These are phyloP conservation scores for Graptemys geographica DNA, from an alignment of 2,797 vertebrate species.

Conservation along the genomic window DNA sequence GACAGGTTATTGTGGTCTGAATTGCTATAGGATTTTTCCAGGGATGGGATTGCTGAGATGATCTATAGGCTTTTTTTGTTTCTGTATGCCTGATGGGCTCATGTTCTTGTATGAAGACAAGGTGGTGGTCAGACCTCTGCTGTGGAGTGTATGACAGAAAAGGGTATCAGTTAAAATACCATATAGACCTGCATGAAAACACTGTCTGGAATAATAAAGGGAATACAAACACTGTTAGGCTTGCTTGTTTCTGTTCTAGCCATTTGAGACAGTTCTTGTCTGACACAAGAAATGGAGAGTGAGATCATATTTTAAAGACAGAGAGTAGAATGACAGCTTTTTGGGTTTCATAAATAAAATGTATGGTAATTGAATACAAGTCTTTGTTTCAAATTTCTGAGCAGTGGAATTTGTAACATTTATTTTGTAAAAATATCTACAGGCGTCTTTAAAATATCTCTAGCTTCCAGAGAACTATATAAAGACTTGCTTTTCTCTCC, in stretches of 20 bases:
- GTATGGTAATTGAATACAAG: constrained; percentile 35
- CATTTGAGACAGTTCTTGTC: not conserved
- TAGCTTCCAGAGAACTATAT: constrained; percentile 50
- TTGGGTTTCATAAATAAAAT: constrained; percentile 39
- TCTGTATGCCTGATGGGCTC: not conserved
- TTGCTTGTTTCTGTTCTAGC: not conserved
- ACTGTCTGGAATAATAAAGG: not conserved
- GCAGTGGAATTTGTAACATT: not conserved
- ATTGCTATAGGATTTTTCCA: not conserved
- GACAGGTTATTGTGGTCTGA: not conserved
- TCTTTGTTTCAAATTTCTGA: not conserved
- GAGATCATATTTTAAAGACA: constrained; percentile 50
- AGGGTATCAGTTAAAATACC: not conserved
- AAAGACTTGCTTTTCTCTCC: constrained; percentile 27
- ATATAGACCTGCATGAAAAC: not conserved
- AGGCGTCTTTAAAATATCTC: constrained; percentile 48
- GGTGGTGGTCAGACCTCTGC: not conserved
- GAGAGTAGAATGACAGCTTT: constrained; percentile 44
- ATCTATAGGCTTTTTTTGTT: not conserved
- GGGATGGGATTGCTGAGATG: not conserved
- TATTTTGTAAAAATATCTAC: constrained; percentile 44
- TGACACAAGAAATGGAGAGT: constrained; percentile 6
- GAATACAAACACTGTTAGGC: not conserved
- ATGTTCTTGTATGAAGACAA: not conserved
- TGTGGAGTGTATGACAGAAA: not conserved